phyloP scores from a whole-genome alignment of 2,113 vertebrate genomes.

The Suricata suricatta region DNA sequence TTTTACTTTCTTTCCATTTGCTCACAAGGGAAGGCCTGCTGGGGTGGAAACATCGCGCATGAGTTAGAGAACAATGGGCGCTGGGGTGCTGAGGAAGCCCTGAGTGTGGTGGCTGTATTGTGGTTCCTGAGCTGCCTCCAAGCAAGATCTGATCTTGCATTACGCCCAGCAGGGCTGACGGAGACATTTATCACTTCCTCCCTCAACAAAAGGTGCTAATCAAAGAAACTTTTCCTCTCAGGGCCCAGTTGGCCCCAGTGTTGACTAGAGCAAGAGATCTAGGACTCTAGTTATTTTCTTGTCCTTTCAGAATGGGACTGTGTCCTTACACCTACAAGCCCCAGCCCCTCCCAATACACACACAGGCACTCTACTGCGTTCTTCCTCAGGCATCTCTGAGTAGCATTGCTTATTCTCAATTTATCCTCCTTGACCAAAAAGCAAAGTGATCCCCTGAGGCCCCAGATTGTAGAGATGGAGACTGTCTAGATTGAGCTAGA shows the following conservation, averaged over 20 bases:
- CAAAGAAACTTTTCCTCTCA: slow-evolving; percentile 30
- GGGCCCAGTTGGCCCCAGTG: not conserved
- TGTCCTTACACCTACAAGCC: not conserved
- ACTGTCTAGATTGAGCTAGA: not conserved
- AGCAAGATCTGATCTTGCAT: slow-evolving; percentile 55
- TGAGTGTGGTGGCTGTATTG: slow-evolving; percentile 59
- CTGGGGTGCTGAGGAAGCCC: not conserved
- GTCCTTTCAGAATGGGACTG: not conserved
- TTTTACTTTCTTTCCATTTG: slow-evolving; percentile 67
- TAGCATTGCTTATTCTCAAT: not conserved
- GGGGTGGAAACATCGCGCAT: slow-evolving; percentile 60
- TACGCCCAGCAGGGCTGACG: not conserved
- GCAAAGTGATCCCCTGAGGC: not conserved
- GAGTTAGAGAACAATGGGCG: slow-evolving; percentile 49
- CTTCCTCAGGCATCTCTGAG: not conserved
- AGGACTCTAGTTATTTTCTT: not conserved
- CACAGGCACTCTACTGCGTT: not conserved
- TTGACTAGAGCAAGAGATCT: not conserved
- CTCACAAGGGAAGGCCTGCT: slow-evolving; percentile 65
- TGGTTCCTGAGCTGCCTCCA: slow-evolving; percentile 76
- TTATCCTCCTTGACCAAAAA: not conserved
- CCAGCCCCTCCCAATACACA: not conserved
- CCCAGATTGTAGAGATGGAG: not conserved
- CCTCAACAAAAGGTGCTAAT: slow-evolving; percentile 55
- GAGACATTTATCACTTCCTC: slow-evolving; percentile 74